Evolutionary conservation across 92 coral and sea anemone species (phyloP), one percentile per base, ranked within the genome.

Genomic region (Anthopleura xanthogrammica): DNA sequence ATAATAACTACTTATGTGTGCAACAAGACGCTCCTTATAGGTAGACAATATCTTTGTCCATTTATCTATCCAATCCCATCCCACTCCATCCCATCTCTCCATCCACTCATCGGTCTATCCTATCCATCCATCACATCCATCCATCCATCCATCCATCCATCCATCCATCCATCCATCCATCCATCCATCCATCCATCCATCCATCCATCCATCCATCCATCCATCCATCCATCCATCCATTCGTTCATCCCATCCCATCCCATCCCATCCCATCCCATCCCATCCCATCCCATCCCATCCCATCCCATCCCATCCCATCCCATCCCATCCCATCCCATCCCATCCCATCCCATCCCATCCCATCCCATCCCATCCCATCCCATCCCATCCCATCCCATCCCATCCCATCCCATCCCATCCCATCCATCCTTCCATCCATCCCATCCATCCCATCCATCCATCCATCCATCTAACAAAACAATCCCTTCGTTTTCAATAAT

Each of bases 1-100:
- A 60, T 43, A 64, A 83, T n/a, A 83, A 83, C 52, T 83, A 75
- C n/a, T 23, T 83, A 7, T 83, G 86, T 62, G 75, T 62, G 2
- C 77, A 83, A 54, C 52, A 42, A 7, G 75, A 76, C 16, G 81
- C 81, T 3, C 86, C 86, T 19, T 75, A 76, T 40, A 83, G 71
- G 81, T 75, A 12, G 3, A 1, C 20, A 29, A 29, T 29, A 29
- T 22, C 2, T 7, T 65, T 12, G 12, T 65, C 20, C 41, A n/a
- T n/a, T 7, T 65, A 65, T 65, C 22, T 65, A 5, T 65, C 2
- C 22, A 19, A 41, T 23, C 22, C 4, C 17, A 14, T 58, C 65
- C n/a, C 65, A 14, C 65, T 58, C 65, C n/a, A 14, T 58, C 65
- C n/a, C 65, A 14, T 58, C 17, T 60, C 6, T 60, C 13, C n/a